Evolutionary conservation across 1,140 invertebrate genomes (phyloP), one percentile per base, ranked within the genome.

Genomic region (Drosophila nannoptera): DNA sequence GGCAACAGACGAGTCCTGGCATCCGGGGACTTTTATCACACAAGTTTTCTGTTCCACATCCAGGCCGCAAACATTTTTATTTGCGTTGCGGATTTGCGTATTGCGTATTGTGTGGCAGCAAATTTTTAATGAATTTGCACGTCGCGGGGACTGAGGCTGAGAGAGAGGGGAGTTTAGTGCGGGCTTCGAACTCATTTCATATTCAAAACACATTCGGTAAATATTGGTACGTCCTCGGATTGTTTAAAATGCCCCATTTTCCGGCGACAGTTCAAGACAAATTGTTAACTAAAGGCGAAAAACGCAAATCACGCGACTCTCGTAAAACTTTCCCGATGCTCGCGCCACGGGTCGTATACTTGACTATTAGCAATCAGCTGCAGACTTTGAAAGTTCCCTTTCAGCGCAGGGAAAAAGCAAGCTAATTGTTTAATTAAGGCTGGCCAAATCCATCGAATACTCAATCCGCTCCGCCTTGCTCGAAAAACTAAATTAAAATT

Each of bases 201-300:
- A 88, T 88, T 88, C 86, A 86, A 83, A 88, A 88, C 86, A 88
- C 86, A 88, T 88, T 88, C 81, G 72, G 73, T 75, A 88, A 88
- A 88, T 88, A 88, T 88, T 88, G 86, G 88, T 88, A 88, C 77
- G 75, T 60, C 53, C 70, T 71, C 75, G 88, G 88, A 88, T 88
- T 88, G 86, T 88, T 88, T 86, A 80, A 88, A 88, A 88, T 88
- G 72, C 72, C 73, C 54, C 63, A 65, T 73, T 67, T 22, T 3
- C 50, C 65, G 76, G 46, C 72, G 62, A 75, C 76, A 72, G 69
- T 72, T 67, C 63, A 77, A 76, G 76, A 83, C 80, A 83, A 83
- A 83, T 80, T 84, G 76, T 80, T 74, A 70, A 80, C 76, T 78
- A 73, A 76, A 78, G 84, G 62, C 78, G 58, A 75, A 67, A 72